Conservation (phyloP, 2,113 vertebrate genomes). For the Etia nguti region DNA sequence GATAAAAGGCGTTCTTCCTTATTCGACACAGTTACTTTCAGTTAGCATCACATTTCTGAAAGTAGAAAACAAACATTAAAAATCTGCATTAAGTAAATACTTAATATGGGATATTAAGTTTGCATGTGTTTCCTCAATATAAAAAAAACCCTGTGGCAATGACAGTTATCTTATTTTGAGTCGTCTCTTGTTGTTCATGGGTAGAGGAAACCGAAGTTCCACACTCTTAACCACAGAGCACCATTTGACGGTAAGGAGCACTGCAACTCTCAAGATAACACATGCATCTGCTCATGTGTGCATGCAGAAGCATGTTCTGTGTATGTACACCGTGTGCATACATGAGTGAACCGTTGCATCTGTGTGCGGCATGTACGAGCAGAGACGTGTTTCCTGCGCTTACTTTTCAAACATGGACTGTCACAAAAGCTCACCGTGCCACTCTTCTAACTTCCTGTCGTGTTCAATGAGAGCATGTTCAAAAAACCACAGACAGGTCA, state of each 20-base stretch:
- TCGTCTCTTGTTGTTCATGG: neutral
- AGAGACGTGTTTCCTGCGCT: neutral
- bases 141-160: neutral
- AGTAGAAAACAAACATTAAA: neutral
- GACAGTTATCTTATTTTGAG: neutral
- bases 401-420: neutral
- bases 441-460: slow-evolving; percentile 25
- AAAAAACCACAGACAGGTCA: slow-evolving; percentile 42
- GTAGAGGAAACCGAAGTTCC: slow-evolving; percentile 14
- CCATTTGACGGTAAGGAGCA: neutral
- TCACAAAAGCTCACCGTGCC: neutral
- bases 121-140: neutral
- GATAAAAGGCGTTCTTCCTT: neutral
- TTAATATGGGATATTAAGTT: too few species aligned
- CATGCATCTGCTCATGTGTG: neutral
- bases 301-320: neutral
- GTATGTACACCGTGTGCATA: neutral
- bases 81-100: neutral
- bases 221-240: slow-evolving; percentile 9
- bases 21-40: neutral
- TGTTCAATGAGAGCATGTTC: neutral
- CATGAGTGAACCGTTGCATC: neutral
- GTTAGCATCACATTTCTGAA: neutral
- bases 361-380: neutral
- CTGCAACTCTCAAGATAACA: neutral